Evolutionary conservation across 2,888 invertebrate genomes (phyloP).

Genomic region (Hoplodrina blanda): DNA sequence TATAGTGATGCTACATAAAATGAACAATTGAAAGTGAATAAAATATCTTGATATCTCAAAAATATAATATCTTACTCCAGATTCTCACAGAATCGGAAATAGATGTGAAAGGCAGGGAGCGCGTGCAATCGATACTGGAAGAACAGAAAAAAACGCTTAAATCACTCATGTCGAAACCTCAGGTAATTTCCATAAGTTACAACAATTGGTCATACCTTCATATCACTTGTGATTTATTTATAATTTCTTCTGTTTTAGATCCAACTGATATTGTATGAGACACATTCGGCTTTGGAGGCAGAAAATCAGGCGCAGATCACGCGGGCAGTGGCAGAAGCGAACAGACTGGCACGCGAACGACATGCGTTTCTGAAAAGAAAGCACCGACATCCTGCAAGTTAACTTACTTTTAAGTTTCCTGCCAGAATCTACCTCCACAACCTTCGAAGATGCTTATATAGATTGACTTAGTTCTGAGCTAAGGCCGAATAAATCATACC

Average conservation of each 20-base stretch:
- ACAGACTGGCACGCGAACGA: slow-evolving; percentile 92
- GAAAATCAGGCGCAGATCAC: slow-evolving; percentile 94
- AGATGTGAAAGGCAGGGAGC: slow-evolving; percentile 90
- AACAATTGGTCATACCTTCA: not conserved
- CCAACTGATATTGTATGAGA: slow-evolving; percentile 95
- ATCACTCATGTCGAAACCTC: slow-evolving; percentile 94
- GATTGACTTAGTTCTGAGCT: not conserved
- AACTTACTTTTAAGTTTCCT: not conserved
- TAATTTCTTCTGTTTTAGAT: slow-evolving; percentile 84
- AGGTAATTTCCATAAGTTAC: slow-evolving; percentile 81
- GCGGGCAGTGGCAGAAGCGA: slow-evolving; percentile 92
- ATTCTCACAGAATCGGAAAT: slow-evolving; percentile 93
- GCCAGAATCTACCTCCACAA: not conserved
- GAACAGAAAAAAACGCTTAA: slow-evolving; percentile 94
- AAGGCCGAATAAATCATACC: not conserved
- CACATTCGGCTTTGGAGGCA: slow-evolving; percentile 94
- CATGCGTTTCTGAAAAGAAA: slow-evolving; percentile 89
- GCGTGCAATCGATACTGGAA: slow-evolving; percentile 92
- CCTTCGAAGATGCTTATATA: not conserved
- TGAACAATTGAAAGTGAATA: not conserved
- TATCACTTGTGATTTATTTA: not conserved
- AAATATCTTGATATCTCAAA: not conserved
- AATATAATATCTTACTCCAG: slow-evolving; percentile 65
- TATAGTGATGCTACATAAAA: slow-evolving; percentile 60
- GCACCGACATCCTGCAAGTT: slow-evolving; percentile 73